Conservation (phyloP, 1,140 invertebrate genomes). For the Piezodorus guildinii region DNA sequence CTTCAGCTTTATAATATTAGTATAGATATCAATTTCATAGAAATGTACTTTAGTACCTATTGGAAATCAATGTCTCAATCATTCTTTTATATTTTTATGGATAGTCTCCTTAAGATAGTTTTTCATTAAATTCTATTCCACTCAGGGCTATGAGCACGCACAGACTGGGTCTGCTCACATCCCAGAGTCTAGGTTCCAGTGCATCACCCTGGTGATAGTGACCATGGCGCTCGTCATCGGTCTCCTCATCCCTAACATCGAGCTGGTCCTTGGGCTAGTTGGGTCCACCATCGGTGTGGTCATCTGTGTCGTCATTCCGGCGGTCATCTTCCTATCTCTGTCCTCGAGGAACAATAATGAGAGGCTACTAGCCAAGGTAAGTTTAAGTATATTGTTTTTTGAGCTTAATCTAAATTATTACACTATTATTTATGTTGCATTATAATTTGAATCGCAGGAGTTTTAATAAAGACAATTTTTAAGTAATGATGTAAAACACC, state of each 20-base stretch:
- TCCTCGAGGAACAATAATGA: conserved; percentile 63
- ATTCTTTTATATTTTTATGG: no score
- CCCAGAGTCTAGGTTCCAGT: conserved; percentile 64
- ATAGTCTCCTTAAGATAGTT: no score
- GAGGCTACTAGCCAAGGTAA: conserved; percentile 53
- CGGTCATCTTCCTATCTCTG: conserved; percentile 59
- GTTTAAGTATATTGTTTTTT: no score
- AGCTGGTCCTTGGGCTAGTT: conserved; percentile 81
- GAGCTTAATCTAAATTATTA: no score
- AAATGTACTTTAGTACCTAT: no score
- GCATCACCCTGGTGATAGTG: conserved; percentile 67
- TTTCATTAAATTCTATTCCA: neutral
- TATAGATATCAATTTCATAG: no score
- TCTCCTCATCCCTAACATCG: conserved; percentile 74
- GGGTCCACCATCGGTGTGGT: conserved; percentile 92
- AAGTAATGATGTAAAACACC: no score
- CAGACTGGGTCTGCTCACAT: conserved; percentile 46
- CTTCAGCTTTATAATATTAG: no score
- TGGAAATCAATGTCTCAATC: no score
- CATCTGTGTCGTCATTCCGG: conserved; percentile 85
- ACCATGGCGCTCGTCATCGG: conserved; percentile 59
- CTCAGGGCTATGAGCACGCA: conserved; percentile 30
- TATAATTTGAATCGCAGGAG: no score
- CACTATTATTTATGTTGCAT: no score
- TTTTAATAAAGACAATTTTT: no score